Evolutionary conservation across 2,797 vertebrate genomes (phyloP), one percentile per base, ranked within the genome.

Genomic region (Cebuella pygmaea): DNA sequence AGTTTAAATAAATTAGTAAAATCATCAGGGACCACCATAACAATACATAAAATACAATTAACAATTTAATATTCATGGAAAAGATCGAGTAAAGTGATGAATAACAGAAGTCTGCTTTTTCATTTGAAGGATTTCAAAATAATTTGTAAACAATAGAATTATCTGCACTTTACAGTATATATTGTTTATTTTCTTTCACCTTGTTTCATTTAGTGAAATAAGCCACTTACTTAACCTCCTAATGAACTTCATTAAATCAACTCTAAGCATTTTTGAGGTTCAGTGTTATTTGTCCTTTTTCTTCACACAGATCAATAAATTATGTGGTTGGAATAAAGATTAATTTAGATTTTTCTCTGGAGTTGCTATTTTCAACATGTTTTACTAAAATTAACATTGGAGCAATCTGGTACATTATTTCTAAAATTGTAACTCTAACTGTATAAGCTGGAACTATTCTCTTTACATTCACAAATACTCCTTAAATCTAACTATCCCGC

Each of bases 221-320:
- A 96, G 90, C 86, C n/a, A 94, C 48, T 95, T 90, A 97, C 59
- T 97, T 97, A 97, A 94, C 95, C 96, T 97, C 90, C 82, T 95
- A 88, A 70, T 85, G 78, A 82, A 96, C 75, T 80, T 97, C 92
- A 96, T 97, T 97, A 97, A 97, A 98, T 97, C 96, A 98, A 96
- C 92, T 98, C 14, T 57, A 44, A 67, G 61, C 75, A 80, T 20
- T 96, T 93, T 79, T 79, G 90, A 74, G 13, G 5, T 89, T 46
- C 92, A 1, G 0, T 59, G n/a, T 78, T 95, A 46, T 76, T 70
- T 84, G 11, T 44, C 33, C 39, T 89, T 87, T 95, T 26, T 92
- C 36, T 94, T 90, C 59, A 86, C 22, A 64, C 20, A 87, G 50
- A 92, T 57, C 24, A 48, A 89, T 80, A 88, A 74, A 70, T 57